Base-by-base conservation (phyloP, 2,888 invertebrate species). In the Synergus japonicus region DNA sequence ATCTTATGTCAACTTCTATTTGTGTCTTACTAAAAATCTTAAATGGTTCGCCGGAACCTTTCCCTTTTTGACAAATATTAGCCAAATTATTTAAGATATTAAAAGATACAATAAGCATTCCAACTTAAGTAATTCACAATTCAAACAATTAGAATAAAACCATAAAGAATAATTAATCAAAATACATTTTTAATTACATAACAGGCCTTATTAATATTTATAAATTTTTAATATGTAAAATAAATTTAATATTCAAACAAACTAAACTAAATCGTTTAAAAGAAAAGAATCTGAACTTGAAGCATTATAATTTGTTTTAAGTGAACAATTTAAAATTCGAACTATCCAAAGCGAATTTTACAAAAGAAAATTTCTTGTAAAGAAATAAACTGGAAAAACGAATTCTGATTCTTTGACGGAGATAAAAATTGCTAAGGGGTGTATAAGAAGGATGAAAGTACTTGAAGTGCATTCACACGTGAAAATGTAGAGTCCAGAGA, bases 401-500 rank as follows among this genome's bases (percentile, higher is more conserved):
- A 22, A 9, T 22, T 60, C 12, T 22, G 7, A 60, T 3, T 18
- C 12, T 60, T n/a, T 18, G 1, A 9, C n/a, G 9, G 8, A 43
- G 13, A 15, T 15, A 7, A 15, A 65, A 65, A n/a, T 10, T n/a
- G n/a, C 43, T 66, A 41, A 29, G 29, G 4, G 4, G 66, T 43
- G 43, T 43, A 41, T 43, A 41, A 15, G 43, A 41, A 15, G 43
- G 4, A 18, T 41, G 4, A n/a, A 43, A 66, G 63, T 63, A 63
- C 4, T 41, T 43, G 8, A 66, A 41, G 18, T 43, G 66, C 43
- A 66, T 66, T 66, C 66, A 66, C 66, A 66, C 18, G 66, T 66
- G 66, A 66, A 66, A 66, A 66, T 66, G 15, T 43, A 15, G 7
- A 43, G n/a, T 66, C 41, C n/a, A 66, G 49, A 54, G 54, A 73